Evolutionary conservation across 2,888 invertebrate genomes (phyloP), one percentile per base, ranked within the genome.

Genomic region (Fragum whitleyi): DNA sequence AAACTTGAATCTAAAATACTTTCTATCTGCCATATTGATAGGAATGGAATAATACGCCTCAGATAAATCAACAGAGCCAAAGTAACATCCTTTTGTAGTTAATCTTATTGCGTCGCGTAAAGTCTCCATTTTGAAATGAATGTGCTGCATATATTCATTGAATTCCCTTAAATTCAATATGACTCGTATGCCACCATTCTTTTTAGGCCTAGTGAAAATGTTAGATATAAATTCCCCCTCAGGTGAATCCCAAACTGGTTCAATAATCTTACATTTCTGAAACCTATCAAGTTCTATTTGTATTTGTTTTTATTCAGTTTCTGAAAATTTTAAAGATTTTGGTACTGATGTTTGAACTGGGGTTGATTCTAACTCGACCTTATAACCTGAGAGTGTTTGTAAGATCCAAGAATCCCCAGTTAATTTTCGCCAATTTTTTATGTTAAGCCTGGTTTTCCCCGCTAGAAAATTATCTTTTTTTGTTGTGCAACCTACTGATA

Each of bases 101-200:
- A 62, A n/a, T 9, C 47, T 19, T 26, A 82, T 26, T 39, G 82
- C 78, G n/a, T 74, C 29, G n/a, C 70, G 36, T 69, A 84, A 71
- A 21, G 74, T 81, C 53, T 84, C 79, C 81, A 84, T 81, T 81
- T 81, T 79, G 55, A 83, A 83, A 68, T 74, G 79, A 28, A 74
- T 57, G 16, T 65, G 21, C 28, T 73, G 69, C 42, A 82, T 72
- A 53, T 75, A 42, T 16, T 73, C 29, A 70, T 82, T 79, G 16
- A 79, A 76, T 32, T 53, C 21, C 53, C 79, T 82, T 16, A 77
- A 61, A 55, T 77, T 81, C 26, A 81, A 65, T 55, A 81, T 81
- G 14, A 78, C 29, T 36, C 71, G 53, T 9, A 74, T 36, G 7
- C 21, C 26, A 9, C 74, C 77, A 57, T 73, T 62, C 55, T 73